Conservation (phyloP, 2,888 invertebrate genomes). For the Phengaris arion region DNA sequence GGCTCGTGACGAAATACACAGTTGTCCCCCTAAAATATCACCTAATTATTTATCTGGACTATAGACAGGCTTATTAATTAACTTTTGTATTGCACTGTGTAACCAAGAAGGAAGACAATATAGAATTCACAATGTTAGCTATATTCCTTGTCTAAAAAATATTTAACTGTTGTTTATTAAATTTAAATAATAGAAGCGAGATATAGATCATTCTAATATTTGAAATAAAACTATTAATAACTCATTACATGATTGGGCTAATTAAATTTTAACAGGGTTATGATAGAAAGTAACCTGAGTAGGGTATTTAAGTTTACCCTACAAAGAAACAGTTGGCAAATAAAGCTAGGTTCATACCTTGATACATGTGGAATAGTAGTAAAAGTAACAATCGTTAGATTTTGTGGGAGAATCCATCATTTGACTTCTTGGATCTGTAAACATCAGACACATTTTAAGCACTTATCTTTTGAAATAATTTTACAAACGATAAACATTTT, state of each 20-base stretch:
- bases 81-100: background rate
- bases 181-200: background rate
- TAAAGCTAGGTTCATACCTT: constrained; percentile 80
- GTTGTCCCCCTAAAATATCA: constrained; percentile 82
- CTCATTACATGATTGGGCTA: background rate
- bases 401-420: constrained; percentile 85
- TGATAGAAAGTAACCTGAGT: background rate
- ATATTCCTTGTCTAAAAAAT: background rate
- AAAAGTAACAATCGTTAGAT: constrained; percentile 93
- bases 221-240: background rate
- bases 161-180: background rate
- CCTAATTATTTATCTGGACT: background rate
- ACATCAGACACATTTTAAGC: constrained; percentile 39
- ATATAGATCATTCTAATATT: background rate
- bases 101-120: background rate
- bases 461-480: constrained; percentile 39
- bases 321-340: background rate
- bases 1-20: constrained; percentile 93
- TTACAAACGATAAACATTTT: background rate
- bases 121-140: background rate
- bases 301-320: background rate
- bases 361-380: constrained; percentile 91
- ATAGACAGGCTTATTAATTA: background rate
- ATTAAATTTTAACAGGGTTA: constrained; percentile 1
- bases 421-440: constrained; percentile 40